Percentiles rank a stretch among this genome's conserved stretches.
These are phyloP conservation scores for Paramormyrops kingsleyae DNA, from an alignment of 2,113 vertebrate species.

Conservation along the genomic window DNA sequence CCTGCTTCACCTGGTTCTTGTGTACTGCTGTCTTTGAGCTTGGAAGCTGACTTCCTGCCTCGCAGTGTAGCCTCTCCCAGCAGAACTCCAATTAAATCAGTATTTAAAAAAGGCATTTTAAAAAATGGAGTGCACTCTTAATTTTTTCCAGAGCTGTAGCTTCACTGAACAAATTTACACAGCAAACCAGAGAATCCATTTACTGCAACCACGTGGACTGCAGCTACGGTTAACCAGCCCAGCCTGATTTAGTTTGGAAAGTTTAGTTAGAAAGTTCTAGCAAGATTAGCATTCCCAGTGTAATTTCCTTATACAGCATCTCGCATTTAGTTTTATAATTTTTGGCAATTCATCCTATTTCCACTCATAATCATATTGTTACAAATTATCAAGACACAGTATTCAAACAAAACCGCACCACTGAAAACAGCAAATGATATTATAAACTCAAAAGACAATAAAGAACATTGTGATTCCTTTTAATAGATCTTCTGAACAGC, in stretches of 20 bases:
- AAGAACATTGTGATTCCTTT: not conserved
- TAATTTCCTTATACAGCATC: not conserved
- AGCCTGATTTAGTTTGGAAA: not conserved
- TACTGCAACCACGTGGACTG: not conserved
- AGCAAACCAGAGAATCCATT: not conserved
- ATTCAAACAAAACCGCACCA: not conserved
- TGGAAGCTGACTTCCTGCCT: too few species aligned
- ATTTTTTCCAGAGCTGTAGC: not conserved
- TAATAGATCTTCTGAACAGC: not conserved
- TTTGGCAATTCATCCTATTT: not conserved
- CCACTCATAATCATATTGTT: not conserved
- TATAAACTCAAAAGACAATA: slow-evolving; percentile 3
- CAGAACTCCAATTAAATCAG: too few species aligned
- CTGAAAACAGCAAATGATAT: not conserved
- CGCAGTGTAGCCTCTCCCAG: too few species aligned
- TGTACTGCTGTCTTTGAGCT: too few species aligned
- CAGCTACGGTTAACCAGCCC: not conserved
- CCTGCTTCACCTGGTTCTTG: too few species aligned
- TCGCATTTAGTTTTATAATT: not conserved
- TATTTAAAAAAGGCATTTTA: too few species aligned
- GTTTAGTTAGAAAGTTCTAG: not conserved
- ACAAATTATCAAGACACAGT: not conserved
- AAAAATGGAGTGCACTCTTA: too few species aligned
- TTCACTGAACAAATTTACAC: not conserved
- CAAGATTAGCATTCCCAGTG: not conserved